These are phyloP conservation scores for Orthonyx spaldingii DNA, from an alignment of 2,113 vertebrate genomes.

Conservation along the genomic window DNA sequence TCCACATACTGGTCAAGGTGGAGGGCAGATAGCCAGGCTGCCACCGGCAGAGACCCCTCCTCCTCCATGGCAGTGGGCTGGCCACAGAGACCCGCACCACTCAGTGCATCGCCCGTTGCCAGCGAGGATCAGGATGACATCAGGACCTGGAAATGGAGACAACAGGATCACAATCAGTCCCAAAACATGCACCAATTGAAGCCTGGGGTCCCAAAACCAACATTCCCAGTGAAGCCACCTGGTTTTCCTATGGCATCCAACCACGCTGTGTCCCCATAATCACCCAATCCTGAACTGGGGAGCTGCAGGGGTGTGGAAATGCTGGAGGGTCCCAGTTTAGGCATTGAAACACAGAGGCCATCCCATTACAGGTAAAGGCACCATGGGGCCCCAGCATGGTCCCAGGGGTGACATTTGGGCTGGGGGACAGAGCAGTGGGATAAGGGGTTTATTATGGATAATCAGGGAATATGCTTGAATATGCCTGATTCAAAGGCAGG, in stretches of 20 bases:
- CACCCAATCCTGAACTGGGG: neutral
- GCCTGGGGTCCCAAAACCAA: neutral
- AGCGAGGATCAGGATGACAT: neutral
- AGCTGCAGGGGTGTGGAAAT: neutral
- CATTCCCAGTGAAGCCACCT: neutral
- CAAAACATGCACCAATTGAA: neutral
- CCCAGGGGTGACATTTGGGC: too few relatives aligned
- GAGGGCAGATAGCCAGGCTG: conserved; percentile 79
- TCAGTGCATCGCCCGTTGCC: neutral
- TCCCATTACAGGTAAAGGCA: neutral
- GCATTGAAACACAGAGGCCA: neutral
- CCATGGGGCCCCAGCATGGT: neutral
- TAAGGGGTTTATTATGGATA: neutral
- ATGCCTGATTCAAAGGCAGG: neutral
- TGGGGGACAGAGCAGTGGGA: neutral
- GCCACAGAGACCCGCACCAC: neutral
- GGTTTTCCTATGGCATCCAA: neutral
- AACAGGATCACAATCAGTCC: neutral
- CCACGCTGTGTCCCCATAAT: neutral
- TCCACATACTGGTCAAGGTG: conserved; percentile 86
- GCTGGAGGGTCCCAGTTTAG: neutral
- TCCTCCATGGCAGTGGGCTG: conserved; percentile 39
- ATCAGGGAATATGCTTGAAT: neutral
- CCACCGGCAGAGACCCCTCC: conserved; percentile 50
- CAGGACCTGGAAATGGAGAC: neutral